Percentiles rank a stretch among this genome's conserved stretches.
Evolutionary conservation across 2,113 vertebrate species (phyloP).

Genomic region (Paratilapia polleni): DNA sequence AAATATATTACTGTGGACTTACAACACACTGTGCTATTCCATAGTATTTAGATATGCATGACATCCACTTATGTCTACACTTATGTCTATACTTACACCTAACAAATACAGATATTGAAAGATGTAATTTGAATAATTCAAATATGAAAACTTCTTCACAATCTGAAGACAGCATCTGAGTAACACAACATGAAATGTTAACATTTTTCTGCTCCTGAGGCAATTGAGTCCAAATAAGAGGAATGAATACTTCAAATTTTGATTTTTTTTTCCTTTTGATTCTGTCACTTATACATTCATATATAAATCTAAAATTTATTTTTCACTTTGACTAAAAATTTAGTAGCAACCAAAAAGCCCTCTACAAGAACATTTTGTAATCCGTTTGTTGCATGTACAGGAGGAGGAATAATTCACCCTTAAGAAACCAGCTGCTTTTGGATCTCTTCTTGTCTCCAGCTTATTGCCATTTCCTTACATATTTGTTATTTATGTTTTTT

Average conservation of each 20-base stretch:
- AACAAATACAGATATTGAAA: constrained; percentile 34
- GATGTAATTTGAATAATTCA: constrained; percentile 17
- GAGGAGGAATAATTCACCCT: constrained; percentile 26
- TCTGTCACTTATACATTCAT: constrained; percentile 59
- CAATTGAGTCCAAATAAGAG: constrained; percentile 51
- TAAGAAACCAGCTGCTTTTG: constrained; percentile 25
- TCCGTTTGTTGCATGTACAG: constrained; percentile 60
- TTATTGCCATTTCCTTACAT: background rate
- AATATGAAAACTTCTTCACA: background rate
- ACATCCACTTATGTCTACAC: background rate
- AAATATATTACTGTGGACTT: background rate
- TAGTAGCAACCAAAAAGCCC: constrained; percentile 32
- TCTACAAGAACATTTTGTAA: constrained; percentile 54
- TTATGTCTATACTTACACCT: background rate
- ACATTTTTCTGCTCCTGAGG: constrained; percentile 29
- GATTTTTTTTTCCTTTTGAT: constrained; percentile 29
- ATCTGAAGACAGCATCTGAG: constrained; percentile 24
- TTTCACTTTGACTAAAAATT: constrained; percentile 68
- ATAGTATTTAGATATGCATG: background rate
- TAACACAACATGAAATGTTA: constrained; percentile 43
- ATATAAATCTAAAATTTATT: constrained; percentile 55
- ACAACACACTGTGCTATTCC: background rate
- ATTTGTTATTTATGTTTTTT: background rate
- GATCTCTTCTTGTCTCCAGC: background rate
- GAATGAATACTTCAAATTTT: constrained; percentile 41